Base-by-base conservation (phyloP, 2,797 vertebrate genomes). In the Coregonus sp. region DNA sequence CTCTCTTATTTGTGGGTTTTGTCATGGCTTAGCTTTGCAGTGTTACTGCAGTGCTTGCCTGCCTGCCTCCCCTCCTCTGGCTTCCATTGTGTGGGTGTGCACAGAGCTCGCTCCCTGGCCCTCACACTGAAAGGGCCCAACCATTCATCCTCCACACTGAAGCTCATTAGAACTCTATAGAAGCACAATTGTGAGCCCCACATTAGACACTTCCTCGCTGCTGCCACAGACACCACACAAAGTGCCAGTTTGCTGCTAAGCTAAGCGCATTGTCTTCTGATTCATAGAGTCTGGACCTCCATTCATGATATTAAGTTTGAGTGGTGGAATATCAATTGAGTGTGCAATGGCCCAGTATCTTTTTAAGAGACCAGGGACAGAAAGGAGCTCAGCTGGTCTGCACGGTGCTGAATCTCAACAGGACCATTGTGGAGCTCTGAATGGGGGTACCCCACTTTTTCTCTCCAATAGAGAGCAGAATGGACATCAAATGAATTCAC, bases 91-190 rank as follows among this genome's bases (percentile, higher is more conserved):
- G 85, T 89, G 81, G 89, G 89, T 89, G 89, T 95, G 92, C 94
- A 92, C 90, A 94, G 96, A 95, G 95, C 95, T 95, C 94, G 95
- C 94, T 96, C 96, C 96, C 96, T 95, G 96, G 95, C 90, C 93
- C 95, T 95, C 82, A 92, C 14, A 16, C 29, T 68, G 92, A 94
- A 93, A 97, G 96, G 77, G 93, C 86, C 88, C 94, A 91, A 89
- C 95, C 92, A 95, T 96, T 97, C 96, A 97, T 92, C 95, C 95
- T 93, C 95, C 95, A 91, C 82, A 92, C 86, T 95, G 94, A 93
- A 97, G 95, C 96, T 98, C 96, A 98, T 97, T 98, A 98, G 96
- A 95, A 97, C 96, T 97, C 96, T 96, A 97, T 96, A 97, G 96
- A 96, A 94, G 94, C 91, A 96, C 96, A 96, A 96, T 96, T 94